Evolutionary conservation across 2,888 invertebrate genomes (phyloP).

Genomic region (Tetranychus piercei): DNA sequence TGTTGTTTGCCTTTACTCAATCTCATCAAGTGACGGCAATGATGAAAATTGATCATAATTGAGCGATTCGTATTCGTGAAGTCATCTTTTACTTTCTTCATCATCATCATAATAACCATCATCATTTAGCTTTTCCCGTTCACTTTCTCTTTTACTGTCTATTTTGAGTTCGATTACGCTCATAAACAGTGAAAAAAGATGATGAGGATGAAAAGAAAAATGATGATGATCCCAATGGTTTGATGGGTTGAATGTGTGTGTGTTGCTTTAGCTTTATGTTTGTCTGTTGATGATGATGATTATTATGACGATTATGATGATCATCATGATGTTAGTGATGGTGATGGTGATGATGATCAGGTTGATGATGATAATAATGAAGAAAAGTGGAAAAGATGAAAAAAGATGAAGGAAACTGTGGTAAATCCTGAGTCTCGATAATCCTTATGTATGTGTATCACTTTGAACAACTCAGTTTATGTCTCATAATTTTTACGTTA

Average conservation of each 20-base stretch:
- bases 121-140: slow-evolving; percentile 2
- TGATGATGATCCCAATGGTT: background rate
- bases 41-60: slow-evolving; percentile 1
- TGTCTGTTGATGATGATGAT: slow-evolving; percentile 4
- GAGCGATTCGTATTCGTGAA: slow-evolving; percentile 1
- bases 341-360: too few species aligned
- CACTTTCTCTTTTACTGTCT: background rate
- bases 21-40: background rate
- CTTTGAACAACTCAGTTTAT: background rate
- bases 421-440: background rate
- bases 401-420: slow-evolving; percentile 5
- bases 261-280: background rate
- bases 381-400: background rate
- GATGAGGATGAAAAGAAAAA: background rate
- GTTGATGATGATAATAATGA: background rate
- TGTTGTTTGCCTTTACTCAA: background rate
- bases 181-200: background rate
- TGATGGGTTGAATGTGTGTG: background rate
- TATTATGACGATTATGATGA: background rate
- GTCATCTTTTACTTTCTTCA: background rate
- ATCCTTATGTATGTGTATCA: background rate
- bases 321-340: background rate
- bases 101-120: slow-evolving; percentile 1
- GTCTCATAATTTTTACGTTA: background rate
- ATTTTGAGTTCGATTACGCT: background rate